Base-by-base conservation (phyloP, 2,888 invertebrate genomes). In the Tupiocoris notatus region DNA sequence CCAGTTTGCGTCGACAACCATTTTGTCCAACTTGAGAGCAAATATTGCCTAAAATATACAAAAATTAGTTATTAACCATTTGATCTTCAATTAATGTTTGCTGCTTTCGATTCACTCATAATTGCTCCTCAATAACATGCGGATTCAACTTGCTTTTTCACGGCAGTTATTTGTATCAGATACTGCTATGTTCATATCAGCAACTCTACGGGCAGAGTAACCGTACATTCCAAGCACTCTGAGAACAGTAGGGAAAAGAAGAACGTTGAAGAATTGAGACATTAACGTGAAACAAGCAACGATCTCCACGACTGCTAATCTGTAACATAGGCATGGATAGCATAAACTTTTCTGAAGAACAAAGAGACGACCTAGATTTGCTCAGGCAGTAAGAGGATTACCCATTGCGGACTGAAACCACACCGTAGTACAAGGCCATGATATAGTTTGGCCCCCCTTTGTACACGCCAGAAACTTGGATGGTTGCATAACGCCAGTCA, bases 1-100 rank as follows among this genome's bases (percentile, higher is more conserved):
- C 77, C 77, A 77, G 25, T 77, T 77, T 1, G 77, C 77, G 59
- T 77, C 77, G 54, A 56, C 57, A 24, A 77, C 56, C 21, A 77
- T 71, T 65, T 71, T 77, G 24, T 77, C 77, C 77, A 77, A 64
- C 59, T 77, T 77, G 66, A 77, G 54, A 0, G 77, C 68, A 21
- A 73, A 65, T 18, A 77, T 77, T 6, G 77, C 77, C 65, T 71
- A 23, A 18, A 64, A 62, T 22, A 1, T n/a, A 12, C 39, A 39
- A 39, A 39, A 39, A 39, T 3, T n/a, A n/a, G n/a, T n/a, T n/a
- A n/a, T n/a, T n/a, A n/a, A n/a, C n/a, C n/a, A n/a, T n/a, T n/a
- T n/a, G n/a, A n/a, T n/a, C n/a, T n/a, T n/a, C n/a, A n/a, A n/a
- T n/a, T n/a, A n/a, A n/a, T n/a, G n/a, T n/a, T n/a, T n/a, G n/a